Base-by-base conservation (phyloP, 2,888 invertebrate genomes). In the Baronia brevicornis region DNA sequence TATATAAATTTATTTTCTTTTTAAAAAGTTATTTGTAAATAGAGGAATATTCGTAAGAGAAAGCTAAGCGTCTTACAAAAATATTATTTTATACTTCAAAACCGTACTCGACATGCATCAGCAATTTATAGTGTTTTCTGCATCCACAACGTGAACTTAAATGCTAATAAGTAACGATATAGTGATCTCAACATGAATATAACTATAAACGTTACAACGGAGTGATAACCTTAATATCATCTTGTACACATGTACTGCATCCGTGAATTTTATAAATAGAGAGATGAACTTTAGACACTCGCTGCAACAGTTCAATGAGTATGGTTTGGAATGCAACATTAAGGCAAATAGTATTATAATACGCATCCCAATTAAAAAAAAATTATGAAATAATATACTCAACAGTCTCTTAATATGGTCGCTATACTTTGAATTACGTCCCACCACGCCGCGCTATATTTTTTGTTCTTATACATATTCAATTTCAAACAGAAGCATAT, bases 41-140 rank as follows among this genome's bases (percentile, higher is more conserved):
- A 84, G 74, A 74, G 66, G 57, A 71, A 73, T 70, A 48, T 69
- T 69, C 60, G 66, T 68, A 73, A 69, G 65, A 67, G 73, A 75
- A 82, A 82, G 84, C 84, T 80, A 82, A 82, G 84, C 84, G 69
- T 79, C 66, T 79, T 82, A 84, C 62, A 82, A 84, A 82, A 84
- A 84, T 84, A 84, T 73, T 49, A 66, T 68, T 70, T 60, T 62
- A 60, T 63, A 59, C 60, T 62, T 63, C 58, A 55, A 62, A 54
- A 53, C 46, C 70, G 73, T 69, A 73, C 72, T 64, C 64, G 66
- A 64, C 53, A 63, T 65, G 61, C 66, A 46, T 62, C 62, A 60
- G 71, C 68, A 67, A 69, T 61, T 67, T 53, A 54, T 49, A 45
- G 56, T 60, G 52, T 56, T 51, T 54, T 46, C 51, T n/a, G 49